A percentile compares a stretch with the other conserved stretches of the same genome.
These are phyloP conservation scores for Scaptomyza montana DNA, from an alignment of 1,140 invertebrate genomes.

Conservation along the genomic window DNA sequence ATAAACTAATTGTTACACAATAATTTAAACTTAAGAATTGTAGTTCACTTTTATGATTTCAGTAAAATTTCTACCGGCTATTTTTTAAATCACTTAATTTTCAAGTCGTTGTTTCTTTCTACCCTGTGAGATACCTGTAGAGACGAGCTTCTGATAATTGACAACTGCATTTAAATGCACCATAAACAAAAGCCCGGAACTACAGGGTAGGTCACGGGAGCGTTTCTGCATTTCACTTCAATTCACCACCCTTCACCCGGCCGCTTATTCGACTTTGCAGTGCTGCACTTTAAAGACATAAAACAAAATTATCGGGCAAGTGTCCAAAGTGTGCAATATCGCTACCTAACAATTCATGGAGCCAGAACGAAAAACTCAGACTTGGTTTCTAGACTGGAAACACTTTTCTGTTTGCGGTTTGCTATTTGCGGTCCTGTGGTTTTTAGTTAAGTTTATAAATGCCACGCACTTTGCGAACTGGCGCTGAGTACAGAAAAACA, in stretches of 20 bases:
- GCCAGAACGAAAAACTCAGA: not conserved
- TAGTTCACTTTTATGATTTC: no score
- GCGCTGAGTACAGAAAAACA: slow-evolving; percentile 8
- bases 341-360: slow-evolving; percentile 18
- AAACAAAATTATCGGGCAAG: slow-evolving; percentile 46
- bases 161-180: slow-evolving; percentile 85
- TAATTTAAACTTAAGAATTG: no score
- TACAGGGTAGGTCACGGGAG: slow-evolving; percentile 99
- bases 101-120: slow-evolving; percentile 71
- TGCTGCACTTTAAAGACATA: slow-evolving; percentile 18
- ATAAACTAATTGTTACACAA: no score
- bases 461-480: slow-evolving; percentile 38
- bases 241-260: no score
- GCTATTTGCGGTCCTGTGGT: slow-evolving; percentile 1
- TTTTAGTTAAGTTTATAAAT: slow-evolving; percentile 32
- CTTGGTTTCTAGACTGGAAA: slow-evolving; percentile 10
- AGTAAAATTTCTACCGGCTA: no score
- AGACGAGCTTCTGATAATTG: slow-evolving; percentile 98
- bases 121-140: slow-evolving; percentile 98
- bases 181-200: slow-evolving; percentile 99
- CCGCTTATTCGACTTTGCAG: not conserved
- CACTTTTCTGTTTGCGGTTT: not conserved
- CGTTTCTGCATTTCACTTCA: slow-evolving; percentile 83
- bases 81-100: not conserved
- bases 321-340: slow-evolving; percentile 27